Base-by-base conservation (phyloP, 2,113 vertebrate genomes). In the Istiophorus platypterus region DNA sequence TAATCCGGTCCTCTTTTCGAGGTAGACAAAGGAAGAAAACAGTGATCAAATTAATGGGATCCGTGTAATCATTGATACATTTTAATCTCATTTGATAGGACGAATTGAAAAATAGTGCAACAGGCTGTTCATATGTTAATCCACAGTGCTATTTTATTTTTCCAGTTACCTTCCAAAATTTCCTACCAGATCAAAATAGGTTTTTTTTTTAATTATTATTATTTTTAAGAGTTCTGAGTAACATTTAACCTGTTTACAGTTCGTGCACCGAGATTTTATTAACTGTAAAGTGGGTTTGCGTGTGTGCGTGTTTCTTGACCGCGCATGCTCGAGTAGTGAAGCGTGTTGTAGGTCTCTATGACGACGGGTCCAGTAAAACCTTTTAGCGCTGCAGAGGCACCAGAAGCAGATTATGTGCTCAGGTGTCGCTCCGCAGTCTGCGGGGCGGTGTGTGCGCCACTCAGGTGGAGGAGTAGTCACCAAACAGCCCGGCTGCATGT, bases 281-380 rank as follows among this genome's bases (percentile, higher is more conserved):
- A 29, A 22, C 45, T 15, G 15, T 20, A 2, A 45, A 20, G 11
- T 0, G 27, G 17, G 18, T 63, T 61, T 27, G n/a, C 10, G 26
- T n/a, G 12, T 29, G 0, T 1, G 3, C 18, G 4, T 15, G 18
- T 24, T 59, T 34, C 7, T 10, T 0, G 26, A 62, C 9, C 69
- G 85, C 92, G 93, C 93, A 91, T 90, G 94, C 89, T 89, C 87
- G 34, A 14, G 54, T 67, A 26, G 72, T 82, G 81, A 82, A 81
- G 80, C 81, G 75, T 95, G 94, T 95, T 94, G 88, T 92, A 9
- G 51, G 89, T 95, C 91, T 92, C 94, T 72, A 94, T 95, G 93
- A 52, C 92, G 89, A 96, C 94, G 58, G 64, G 7, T 26, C 78
- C 85, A 76, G 71, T 93, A 94, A 93, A 93, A 91, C 66, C 90